Base-by-base conservation (phyloP, 1,140 invertebrate genomes). In the Drosophila murphyi region DNA sequence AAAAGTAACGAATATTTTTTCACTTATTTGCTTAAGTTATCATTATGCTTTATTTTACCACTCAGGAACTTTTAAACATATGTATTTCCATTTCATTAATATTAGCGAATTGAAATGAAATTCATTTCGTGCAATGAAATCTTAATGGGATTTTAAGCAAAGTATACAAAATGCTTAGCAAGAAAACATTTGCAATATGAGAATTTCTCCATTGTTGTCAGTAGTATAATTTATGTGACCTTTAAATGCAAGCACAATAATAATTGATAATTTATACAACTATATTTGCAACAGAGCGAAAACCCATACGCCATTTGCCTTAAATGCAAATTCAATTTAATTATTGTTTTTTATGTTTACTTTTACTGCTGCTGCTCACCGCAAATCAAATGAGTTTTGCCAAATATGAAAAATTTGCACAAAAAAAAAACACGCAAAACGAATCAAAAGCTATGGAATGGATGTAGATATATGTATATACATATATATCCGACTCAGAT, bases 361-460 rank as follows among this genome's bases (percentile, higher is more conserved):
- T 32, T 12, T 64, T 45, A 43, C 48, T 29, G 39, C 34, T 51
- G 43, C 10, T 35, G 39, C 20, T 64, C 28, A 72, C 51, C 20
- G 51, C 60, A 34, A 72, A 52, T 68, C n/a, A 51, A 63, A 80
- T 80, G 62, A 72, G 59, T 73, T 81, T 69, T 64, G 70, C 75
- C 79, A 78, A 82, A 82, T 82, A 82, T 55, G 56, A 67, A 54
- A 54, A 52, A 35, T 50, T 59, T 75, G 63, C 63, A 62, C 59
- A 76, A 77, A 68, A 73, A 73, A 77, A 77, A 74, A 6, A 45
- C 20, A 20, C 1, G 20, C 20, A 20, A 20, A 20, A 20, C 20
- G 69, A 52, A 70, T 62, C 43, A 69, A 35, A 32, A 29, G 32
- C 47, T 45, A n/a, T 2, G 29, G 28, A 41, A 43, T n/a, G n/a